Evolutionary conservation across 2,888 invertebrate genomes (phyloP).

Genomic region (Drosophila fungiperda): DNA sequence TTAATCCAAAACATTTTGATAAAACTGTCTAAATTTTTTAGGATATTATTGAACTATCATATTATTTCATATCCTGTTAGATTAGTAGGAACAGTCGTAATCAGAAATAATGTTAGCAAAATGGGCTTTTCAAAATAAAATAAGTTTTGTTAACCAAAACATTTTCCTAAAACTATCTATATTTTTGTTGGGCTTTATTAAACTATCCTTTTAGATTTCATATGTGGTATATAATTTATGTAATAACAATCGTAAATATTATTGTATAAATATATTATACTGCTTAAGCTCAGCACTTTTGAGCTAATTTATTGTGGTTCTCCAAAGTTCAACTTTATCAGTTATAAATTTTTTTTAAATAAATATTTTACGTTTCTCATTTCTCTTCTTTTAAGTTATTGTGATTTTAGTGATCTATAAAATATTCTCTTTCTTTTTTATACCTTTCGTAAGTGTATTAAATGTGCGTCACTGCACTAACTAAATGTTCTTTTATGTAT

Average conservation of each 20-base stretch:
- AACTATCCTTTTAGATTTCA: no score
- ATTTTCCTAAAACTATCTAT: no score
- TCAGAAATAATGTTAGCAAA: no score
- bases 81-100: no score
- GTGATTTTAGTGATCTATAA: background rate
- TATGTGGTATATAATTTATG: no score
- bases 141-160: no score
- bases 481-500: conserved; percentile 6
- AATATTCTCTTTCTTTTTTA: background rate
- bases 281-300: background rate
- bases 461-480: background rate
- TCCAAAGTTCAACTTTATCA: background rate
- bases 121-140: no score
- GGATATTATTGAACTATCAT: no score
- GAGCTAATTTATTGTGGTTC: background rate
- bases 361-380: background rate
- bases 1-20: background rate
- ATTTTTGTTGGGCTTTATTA: no score
- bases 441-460: conserved; percentile 6
- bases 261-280: background rate
- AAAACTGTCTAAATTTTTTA: background rate
- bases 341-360: background rate
- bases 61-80: no score
- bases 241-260: background rate
- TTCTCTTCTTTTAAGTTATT: background rate